phyloP scores from a whole-genome alignment of 2,888 invertebrate species.

The Drosophila mimica region DNA sequence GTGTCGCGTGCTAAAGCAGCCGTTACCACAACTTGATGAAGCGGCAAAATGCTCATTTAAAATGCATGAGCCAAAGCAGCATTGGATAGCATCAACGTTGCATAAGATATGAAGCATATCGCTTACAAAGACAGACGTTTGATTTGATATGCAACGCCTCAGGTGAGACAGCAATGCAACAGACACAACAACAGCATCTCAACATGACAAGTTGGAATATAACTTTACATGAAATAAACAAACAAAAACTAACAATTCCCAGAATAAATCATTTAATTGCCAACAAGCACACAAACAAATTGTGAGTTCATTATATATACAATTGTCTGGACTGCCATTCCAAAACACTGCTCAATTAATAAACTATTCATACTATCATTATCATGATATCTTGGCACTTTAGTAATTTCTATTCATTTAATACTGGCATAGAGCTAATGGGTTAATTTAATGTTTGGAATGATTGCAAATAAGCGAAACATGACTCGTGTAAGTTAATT shows the following conservation, averaged over 20 bases:
- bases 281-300: constrained; percentile 1
- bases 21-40: constrained; percentile 25
- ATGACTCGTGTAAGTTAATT: background rate
- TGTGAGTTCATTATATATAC: background rate
- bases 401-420: background rate
- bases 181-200: background rate
- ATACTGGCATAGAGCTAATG: no score
- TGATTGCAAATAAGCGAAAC: background rate
- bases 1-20: constrained; percentile 32
- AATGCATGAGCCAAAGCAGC: constrained; percentile 35
- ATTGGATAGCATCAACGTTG: constrained; percentile 4
- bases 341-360: background rate
- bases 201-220: background rate
- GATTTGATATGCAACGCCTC: constrained; percentile 31
- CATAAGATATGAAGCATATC: constrained; percentile 22
- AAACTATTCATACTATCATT: background rate
- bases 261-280: constrained; percentile 4
- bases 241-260: background rate
- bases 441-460: background rate
- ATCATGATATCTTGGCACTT: background rate
- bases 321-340: background rate
- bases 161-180: background rate
- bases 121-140: background rate
- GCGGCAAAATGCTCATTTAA: constrained; percentile 42
- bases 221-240: background rate